Evolutionary conservation across 2,113 vertebrate genomes (phyloP), one percentile per base, ranked within the genome.

Genomic region (Tapirus terrestris): DNA sequence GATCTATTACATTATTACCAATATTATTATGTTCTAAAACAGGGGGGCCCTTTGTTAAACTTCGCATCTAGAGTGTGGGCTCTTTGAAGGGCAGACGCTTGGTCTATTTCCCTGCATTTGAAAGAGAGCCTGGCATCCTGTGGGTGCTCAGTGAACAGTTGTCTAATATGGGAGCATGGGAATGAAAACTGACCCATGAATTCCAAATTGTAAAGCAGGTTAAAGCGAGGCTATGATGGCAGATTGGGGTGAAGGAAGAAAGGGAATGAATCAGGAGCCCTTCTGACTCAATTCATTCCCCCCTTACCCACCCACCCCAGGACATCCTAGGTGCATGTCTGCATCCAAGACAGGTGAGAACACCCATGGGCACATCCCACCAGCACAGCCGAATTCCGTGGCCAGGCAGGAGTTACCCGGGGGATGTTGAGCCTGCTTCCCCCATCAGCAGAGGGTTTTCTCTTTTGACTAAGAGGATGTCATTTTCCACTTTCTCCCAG

Each of bases 321-420:
- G 17, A 31, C 48, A 73, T 68, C 43, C 75, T 21, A 56, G 73
- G n/a, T 33, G 3, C 43, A 27, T 60, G 7, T 27, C 33, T 33
- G 17, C 12, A 36, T 8, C 36, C 12, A 16, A 82, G 36, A 23
- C 45, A n/a, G 31, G 18, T 3, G 20, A 80, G 72, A 18, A 58
- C 9, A 21, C 18, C 45, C 31, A 12, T 5, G 2, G 0, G 20
- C 29, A 21, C 18, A 2, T 7, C 33, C 53, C 25, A 1, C 70
- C 6, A 4, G 12, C 17, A 12, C 31, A 43, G 56, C 11, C 6
- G 43, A 79, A 39, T 36, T 8, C 12, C 0, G 8, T 43, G 5
- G 4, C 0, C 17, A 51, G 45, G 48, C 29, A 1, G 85, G 25
- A 72, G 43, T 58, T 43, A 17, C 21, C 75, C 8, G 6, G 12